A percentile compares a stretch with the other conserved stretches of the same genome.
Evolutionary conservation across 2,113 vertebrate species (phyloP).

Genomic region (Neodontobutis hainanensis): DNA sequence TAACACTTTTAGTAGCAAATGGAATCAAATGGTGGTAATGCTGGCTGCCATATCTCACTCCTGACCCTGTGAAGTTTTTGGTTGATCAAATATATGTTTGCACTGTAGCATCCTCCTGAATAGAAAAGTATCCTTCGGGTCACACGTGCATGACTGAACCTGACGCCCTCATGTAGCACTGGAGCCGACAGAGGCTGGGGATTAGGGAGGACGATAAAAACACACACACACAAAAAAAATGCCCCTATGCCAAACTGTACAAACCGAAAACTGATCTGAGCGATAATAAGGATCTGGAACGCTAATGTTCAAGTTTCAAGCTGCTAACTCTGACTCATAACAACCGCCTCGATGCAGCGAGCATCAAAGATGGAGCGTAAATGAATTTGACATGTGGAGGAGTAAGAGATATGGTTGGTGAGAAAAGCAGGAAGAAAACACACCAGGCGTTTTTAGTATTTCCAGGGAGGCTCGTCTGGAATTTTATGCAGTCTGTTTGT

Average conservation of each 20-base stretch:
- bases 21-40: conserved; percentile 14
- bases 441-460: conserved; percentile 31
- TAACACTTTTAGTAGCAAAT: conserved; percentile 7
- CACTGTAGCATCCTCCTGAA: background rate
- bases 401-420: conserved; percentile 40
- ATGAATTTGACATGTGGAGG: conserved; percentile 45
- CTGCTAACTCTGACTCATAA: conserved; percentile 54
- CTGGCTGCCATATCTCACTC: conserved; percentile 8
- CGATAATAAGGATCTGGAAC: conserved; percentile 66
- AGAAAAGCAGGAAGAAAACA: conserved; percentile 36
- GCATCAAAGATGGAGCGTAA: conserved; percentile 54
- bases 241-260: conserved; percentile 65
- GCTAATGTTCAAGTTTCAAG: conserved; percentile 41
- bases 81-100: conserved; percentile 20
- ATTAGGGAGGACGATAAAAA: conserved; percentile 41
- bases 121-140: conserved; percentile 20
- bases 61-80: conserved; percentile 26
- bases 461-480: conserved; percentile 8
- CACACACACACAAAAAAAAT: conserved; percentile 39
- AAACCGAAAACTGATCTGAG: conserved; percentile 64
- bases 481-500: conserved; percentile 19
- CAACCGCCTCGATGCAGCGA: conserved; percentile 33
- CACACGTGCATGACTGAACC: conserved; percentile 7
- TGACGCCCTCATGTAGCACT: conserved; percentile 37
- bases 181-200: conserved; percentile 14